Base-by-base conservation (phyloP, 2,113 vertebrate genomes). In the Trogon surrucura region DNA sequence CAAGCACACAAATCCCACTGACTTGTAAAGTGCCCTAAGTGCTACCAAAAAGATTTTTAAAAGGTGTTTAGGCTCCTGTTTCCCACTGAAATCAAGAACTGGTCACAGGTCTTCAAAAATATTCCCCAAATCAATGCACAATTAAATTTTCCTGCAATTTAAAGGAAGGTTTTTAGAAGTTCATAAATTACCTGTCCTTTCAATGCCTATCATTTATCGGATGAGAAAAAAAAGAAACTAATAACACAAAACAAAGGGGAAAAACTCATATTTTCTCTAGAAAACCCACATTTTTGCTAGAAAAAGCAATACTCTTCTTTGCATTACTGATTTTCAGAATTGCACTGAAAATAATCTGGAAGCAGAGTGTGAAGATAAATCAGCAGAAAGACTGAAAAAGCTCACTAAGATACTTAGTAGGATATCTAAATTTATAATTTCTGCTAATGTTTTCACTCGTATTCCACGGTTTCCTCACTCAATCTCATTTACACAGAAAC, bases 11-110 rank as follows among this genome's bases (percentile, higher is more conserved):
- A 95, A 94, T 90, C 64, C 69, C 34, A 80, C 53, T 64, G 48
- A 78, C 58, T n/a, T 88, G 9, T 30, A 74, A 94, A 67, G 67
- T 67, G 64, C 36, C 20, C 19, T 79, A 84, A 92, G 48, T 87
- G 65, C 47, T 74, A 93, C 73, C 73, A 92, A 57, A 84, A 88
- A 94, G 44, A 81, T 56, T 87, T 91, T 88, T 56, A 57, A 81
- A 88, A 90, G 65, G 56, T 90, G 66, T 93, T 95, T 72, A 95
- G 73, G 83, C 23, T 84, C 65, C 61, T 75, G 38, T 92, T 96
- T 91, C 91, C 81, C 50, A 88, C 65, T 32, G 83, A 95, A 91
- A 96, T 81, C 69, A 92, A 81, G 38, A 78, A 67, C 53, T 81
- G 80, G 75, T 27, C 45, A 57, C 38, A 93, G 53, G 81, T 38